These are phyloP conservation scores for Triops cancriformis DNA, from an alignment of 1,140 invertebrate genomes.

Conservation along the genomic window DNA sequence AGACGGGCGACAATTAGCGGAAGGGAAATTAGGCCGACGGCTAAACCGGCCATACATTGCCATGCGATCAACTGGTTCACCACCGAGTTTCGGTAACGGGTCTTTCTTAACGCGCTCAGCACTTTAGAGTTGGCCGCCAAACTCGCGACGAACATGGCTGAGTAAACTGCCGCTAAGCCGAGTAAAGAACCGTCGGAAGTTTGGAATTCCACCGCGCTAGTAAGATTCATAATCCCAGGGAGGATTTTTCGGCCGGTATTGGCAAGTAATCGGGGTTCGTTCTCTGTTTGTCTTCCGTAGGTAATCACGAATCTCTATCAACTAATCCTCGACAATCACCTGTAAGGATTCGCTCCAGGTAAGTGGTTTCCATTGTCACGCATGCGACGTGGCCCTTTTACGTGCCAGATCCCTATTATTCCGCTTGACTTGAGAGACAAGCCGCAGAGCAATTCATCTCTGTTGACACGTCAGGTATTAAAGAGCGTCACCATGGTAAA, in stretches of 20 bases:
- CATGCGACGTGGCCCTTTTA: neutral
- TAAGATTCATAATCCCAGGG: neutral
- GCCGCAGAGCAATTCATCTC: neutral
- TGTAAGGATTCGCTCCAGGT: neutral
- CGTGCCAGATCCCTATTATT: neutral
- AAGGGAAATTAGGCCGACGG: neutral
- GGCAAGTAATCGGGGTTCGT: neutral
- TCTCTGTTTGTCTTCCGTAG: neutral
- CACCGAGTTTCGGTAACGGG: neutral
- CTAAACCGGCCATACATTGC: neutral
- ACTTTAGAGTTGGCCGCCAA: neutral
- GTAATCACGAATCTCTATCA: neutral
- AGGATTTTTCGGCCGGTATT: neutral
- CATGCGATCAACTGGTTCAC: neutral
- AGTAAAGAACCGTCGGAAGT: neutral
- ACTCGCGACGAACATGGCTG: neutral
- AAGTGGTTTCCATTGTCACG: neutral
- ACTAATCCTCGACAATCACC: neutral
- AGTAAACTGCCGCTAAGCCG: neutral
- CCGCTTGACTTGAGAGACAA: neutral
- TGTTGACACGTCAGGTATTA: neutral
- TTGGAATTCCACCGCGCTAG: neutral
- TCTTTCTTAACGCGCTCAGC: neutral
- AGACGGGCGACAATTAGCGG: neutral
- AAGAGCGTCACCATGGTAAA: neutral